These are phyloP conservation scores for Pandemis heparana DNA, from an alignment of 2,888 invertebrate genomes.

Conservation along the genomic window DNA sequence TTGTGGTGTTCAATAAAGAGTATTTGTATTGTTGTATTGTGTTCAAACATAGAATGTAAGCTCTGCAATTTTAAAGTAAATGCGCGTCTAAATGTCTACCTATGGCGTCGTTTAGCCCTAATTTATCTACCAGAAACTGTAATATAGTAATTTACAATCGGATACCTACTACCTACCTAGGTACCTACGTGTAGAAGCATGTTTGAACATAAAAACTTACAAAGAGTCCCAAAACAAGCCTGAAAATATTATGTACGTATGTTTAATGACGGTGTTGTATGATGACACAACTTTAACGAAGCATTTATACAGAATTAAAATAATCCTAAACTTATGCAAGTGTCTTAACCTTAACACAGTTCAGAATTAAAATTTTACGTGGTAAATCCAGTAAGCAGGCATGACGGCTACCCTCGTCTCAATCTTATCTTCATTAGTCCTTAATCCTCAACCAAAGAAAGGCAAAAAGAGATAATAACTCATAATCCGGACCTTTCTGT, in stretches of 20 bases:
- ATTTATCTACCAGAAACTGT: too few species aligned
- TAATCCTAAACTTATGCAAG: conserved; percentile 26
- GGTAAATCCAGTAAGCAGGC: conserved; percentile 32
- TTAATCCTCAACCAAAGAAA: conserved; percentile 37
- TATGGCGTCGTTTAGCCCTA: too few species aligned
- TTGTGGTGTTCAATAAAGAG: too few species aligned
- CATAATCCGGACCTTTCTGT: conserved; percentile 41
- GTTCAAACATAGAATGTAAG: too few species aligned
- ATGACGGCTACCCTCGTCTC: conserved; percentile 39
- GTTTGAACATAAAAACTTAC: background rate
- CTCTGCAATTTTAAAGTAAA: too few species aligned
- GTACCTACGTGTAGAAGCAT: background rate
- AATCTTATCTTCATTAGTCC: conserved; percentile 42
- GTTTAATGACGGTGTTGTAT: too few species aligned
- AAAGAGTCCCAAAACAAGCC: background rate
- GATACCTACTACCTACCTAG: too few species aligned
- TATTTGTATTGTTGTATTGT: too few species aligned
- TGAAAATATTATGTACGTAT: too few species aligned
- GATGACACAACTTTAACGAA: background rate
- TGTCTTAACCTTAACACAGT: background rate
- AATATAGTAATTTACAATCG: too few species aligned
- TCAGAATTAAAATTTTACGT: conserved; percentile 14
- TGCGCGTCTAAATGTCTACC: too few species aligned
- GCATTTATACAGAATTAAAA: background rate
- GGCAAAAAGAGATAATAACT: conserved; percentile 40